Conservation (phyloP, 2,797 vertebrate genomes). For the Sebastes vulpes region DNA sequence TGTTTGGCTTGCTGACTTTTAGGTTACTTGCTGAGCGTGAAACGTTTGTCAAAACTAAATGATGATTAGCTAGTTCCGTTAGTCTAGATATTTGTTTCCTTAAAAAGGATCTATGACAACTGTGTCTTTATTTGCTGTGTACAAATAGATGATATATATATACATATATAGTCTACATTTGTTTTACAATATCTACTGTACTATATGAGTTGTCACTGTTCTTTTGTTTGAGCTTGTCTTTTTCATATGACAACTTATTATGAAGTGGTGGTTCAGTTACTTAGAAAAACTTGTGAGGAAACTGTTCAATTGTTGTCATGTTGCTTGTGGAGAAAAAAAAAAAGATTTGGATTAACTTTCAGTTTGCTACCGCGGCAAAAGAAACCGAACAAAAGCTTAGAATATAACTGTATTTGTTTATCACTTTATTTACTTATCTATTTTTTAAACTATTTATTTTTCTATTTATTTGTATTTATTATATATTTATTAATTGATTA, state of each 20-base stretch:
- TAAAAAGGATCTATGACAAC: slow-evolving; percentile 98
- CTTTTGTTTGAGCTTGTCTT: slow-evolving; percentile 99
- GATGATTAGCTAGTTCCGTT: slow-evolving; percentile 99
- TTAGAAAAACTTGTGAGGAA: slow-evolving; percentile 99
- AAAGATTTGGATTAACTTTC: slow-evolving; percentile 91
- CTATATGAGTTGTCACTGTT: slow-evolving; percentile 99
- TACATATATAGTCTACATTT: slow-evolving; percentile 99
- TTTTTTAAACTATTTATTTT: slow-evolving; percentile 92
- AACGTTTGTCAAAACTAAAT: slow-evolving; percentile 99
- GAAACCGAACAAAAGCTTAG: slow-evolving; percentile 90
- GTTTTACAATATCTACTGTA: slow-evolving; percentile 98
- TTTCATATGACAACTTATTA: slow-evolving; percentile 99
- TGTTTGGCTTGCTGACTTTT: slow-evolving; percentile 89
- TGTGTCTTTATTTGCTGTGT: slow-evolving; percentile 99
- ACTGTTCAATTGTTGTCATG: slow-evolving; percentile 99
- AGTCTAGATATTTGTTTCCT: slow-evolving; percentile 99
- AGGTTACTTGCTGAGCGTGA: slow-evolving; percentile 97
- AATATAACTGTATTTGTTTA: slow-evolving; percentile 87
- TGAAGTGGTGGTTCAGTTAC: slow-evolving; percentile 99
- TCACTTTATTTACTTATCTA: slow-evolving; percentile 84
- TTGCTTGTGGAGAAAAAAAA: slow-evolving; percentile 96
- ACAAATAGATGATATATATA: slow-evolving; percentile 99
- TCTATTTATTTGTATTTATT: slow-evolving; percentile 90
- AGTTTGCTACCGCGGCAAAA: slow-evolving; percentile 97
- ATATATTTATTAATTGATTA: slow-evolving; percentile 83